These are phyloP conservation scores for Baccha elongata DNA, from an alignment of 2,888 invertebrate genomes.

Conservation along the genomic window DNA sequence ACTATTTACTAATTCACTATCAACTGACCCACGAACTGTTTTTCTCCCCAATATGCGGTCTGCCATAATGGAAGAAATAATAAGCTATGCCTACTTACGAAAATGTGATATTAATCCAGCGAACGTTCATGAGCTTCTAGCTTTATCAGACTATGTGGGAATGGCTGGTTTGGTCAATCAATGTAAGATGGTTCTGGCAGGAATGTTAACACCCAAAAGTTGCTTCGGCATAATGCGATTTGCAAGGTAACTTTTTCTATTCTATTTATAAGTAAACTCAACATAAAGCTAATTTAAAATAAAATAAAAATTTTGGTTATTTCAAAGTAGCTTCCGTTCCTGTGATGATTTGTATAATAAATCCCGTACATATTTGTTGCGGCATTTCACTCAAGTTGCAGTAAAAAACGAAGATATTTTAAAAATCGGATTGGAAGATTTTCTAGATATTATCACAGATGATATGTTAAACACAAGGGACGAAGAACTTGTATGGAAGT, in stretches of 20 bases:
- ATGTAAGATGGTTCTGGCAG: constrained; percentile 90
- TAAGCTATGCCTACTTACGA: constrained; percentile 93
- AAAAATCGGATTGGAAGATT: constrained; percentile 87
- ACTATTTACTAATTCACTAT: constrained; percentile 52
- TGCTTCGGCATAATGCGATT: constrained; percentile 93
- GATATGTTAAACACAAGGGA: constrained; percentile 94
- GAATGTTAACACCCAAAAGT: constrained; percentile 88
- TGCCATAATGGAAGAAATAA: constrained; percentile 89
- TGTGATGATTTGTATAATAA: constrained; percentile 85
- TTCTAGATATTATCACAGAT: constrained; percentile 89
- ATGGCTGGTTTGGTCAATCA: constrained; percentile 91
- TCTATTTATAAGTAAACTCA: too few relatives aligned
- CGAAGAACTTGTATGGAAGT: constrained; percentile 94
- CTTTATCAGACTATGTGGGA: constrained; percentile 94
- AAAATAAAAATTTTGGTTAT: neutral
- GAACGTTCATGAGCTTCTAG: constrained; percentile 91
- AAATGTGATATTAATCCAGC: constrained; percentile 88
- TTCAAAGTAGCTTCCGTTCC: constrained; percentile 78
- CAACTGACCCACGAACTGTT: constrained; percentile 86
- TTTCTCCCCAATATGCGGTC: constrained; percentile 90
- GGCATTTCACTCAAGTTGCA: constrained; percentile 89
- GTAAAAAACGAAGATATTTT: constrained; percentile 89
- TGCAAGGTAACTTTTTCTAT: constrained; percentile 84
- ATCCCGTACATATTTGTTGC: constrained; percentile 88
- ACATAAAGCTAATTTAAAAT: too few relatives aligned